These are phyloP conservation scores for Nothocercus nigrocapillus DNA, from an alignment of 2,113 vertebrate genomes.

Conservation along the genomic window DNA sequence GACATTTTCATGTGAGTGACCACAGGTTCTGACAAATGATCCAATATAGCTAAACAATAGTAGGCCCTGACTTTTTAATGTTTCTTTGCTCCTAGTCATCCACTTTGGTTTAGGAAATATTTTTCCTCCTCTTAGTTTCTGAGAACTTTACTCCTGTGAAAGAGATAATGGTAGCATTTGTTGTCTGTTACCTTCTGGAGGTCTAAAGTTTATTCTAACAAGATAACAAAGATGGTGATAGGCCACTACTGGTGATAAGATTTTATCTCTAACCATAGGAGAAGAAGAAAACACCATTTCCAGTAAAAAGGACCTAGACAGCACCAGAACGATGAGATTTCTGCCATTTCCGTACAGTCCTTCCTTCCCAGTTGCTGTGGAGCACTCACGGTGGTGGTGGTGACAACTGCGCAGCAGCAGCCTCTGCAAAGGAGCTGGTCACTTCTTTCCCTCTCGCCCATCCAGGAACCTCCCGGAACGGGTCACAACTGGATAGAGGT, in stretches of 20 bases:
- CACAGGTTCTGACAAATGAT: not conserved
- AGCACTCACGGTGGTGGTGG: not conserved
- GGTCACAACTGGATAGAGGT: accelerated
- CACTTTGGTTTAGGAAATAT: not conserved
- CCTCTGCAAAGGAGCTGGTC: not conserved
- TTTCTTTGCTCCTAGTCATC: not conserved
- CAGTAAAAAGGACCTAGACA: not conserved
- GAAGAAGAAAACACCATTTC: not conserved
- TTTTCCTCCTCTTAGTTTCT: not conserved
- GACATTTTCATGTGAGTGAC: not conserved
- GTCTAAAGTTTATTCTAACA: not conserved
- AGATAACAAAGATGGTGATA: not conserved
- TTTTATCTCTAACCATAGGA: not conserved
- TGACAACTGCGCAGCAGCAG: not conserved
- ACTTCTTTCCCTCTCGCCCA: not conserved
- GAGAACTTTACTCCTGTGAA: not conserved
- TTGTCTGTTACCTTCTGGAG: not conserved
- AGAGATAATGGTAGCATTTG: not conserved
- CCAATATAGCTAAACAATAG: not conserved
- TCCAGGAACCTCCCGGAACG: not conserved
- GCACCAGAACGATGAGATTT: not conserved
- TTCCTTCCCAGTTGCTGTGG: not conserved
- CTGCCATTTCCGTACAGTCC: not conserved
- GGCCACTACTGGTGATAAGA: not conserved
- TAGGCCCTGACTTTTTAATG: not conserved